Evolutionary conservation across 2,113 vertebrate species (phyloP).

Genomic region (Archocentrus centrarchus): DNA sequence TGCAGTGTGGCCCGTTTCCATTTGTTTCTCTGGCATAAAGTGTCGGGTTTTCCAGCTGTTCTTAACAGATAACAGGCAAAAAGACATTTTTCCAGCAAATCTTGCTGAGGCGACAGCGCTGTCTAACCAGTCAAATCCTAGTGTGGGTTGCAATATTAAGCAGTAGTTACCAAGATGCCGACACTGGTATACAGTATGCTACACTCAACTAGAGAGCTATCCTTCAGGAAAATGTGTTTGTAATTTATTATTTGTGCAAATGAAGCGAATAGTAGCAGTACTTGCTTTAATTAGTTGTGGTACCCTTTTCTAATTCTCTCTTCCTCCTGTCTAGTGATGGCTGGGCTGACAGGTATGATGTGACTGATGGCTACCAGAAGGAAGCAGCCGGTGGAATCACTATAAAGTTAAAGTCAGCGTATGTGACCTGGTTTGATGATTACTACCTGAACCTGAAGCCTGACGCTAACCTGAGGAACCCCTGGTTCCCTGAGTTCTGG

Average conservation of each 20-base stretch:
- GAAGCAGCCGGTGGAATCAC: conserved; percentile 97
- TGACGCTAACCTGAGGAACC: conserved; percentile 91
- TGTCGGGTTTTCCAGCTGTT: background rate
- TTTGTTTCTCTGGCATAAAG: background rate
- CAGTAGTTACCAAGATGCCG: background rate
- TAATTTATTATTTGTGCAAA: background rate
- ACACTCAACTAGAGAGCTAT: background rate
- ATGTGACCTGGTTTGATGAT: conserved; percentile 98
- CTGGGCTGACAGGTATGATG: conserved; percentile 98
- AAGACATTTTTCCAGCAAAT: background rate
- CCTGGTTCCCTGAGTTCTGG: conserved; percentile 99
- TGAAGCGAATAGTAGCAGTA: background rate
- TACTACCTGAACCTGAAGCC: conserved; percentile 95
- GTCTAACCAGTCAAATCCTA: background rate
- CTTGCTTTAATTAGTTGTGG: background rate
- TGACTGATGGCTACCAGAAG: conserved; percentile 93
- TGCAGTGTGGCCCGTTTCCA: background rate
- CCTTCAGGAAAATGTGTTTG: too few relatives aligned
- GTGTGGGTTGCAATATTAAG: conserved; percentile 12
- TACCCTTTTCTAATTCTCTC: background rate
- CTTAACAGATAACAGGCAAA: background rate
- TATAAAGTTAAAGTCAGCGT: conserved; percentile 96
- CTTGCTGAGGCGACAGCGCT: background rate
- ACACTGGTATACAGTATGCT: background rate
- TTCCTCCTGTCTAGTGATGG: conserved; percentile 85